Conservation (phyloP, 1,140 invertebrate species). For the Habropoda laboriosa region DNA sequence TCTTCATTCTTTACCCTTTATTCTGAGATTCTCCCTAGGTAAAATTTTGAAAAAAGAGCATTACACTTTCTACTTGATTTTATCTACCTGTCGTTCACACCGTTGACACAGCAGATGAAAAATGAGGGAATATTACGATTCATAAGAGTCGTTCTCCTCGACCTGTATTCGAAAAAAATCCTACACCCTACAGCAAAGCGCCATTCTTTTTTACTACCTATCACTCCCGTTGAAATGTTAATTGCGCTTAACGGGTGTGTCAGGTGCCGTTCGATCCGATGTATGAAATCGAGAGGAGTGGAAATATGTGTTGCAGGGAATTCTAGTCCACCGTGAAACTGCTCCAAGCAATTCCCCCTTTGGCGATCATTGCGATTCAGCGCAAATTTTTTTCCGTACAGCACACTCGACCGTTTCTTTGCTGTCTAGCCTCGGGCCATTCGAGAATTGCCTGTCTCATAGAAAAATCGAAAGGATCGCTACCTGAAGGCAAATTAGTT, state of each 20-base stretch:
- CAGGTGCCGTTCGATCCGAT: conserved; percentile 9
- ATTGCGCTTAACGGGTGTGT: neutral
- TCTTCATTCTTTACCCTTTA: too few species aligned
- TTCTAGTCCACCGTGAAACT: conserved; percentile 9
- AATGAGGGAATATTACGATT: too few species aligned
- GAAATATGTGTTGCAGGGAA: neutral
- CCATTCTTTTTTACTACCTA: neutral
- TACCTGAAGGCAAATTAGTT: neutral
- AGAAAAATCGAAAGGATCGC: neutral
- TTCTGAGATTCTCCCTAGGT: too few species aligned
- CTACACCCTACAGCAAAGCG: neutral
- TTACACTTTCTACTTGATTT: too few species aligned
- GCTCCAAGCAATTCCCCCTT: neutral
- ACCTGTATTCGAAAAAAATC: neutral
- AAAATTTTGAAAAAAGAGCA: too few species aligned
- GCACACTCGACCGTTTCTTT: neutral
- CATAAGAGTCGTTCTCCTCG: neutral
- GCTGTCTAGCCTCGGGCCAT: neutral
- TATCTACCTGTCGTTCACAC: too few species aligned
- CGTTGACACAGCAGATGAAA: neutral
- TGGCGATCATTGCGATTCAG: neutral
- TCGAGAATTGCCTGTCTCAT: neutral
- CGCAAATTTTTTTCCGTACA: neutral
- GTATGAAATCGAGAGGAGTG: conserved; percentile 1
- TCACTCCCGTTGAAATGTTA: neutral